phyloP scores from a whole-genome alignment of 2,888 invertebrate species.

The Ceraclea dissimilis region DNA sequence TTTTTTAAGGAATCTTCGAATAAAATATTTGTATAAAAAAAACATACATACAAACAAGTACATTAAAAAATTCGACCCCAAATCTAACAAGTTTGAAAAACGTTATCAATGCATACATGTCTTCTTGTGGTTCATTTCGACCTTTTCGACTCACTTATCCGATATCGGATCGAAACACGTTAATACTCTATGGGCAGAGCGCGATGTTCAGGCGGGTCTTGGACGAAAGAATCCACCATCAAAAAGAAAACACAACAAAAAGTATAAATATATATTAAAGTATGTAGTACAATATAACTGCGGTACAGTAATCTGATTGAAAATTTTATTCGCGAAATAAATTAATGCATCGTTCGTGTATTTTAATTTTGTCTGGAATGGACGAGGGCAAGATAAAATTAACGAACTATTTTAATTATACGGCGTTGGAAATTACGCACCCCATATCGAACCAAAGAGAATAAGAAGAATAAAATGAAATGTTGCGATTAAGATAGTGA shows the following conservation, averaged over 20 bases:
- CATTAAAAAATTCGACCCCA: too few species aligned
- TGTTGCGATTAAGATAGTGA: slow-evolving; percentile 6
- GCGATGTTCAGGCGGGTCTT: too few species aligned
- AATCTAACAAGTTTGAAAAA: too few species aligned
- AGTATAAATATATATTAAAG: not conserved
- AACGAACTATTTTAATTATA: slow-evolving; percentile 21
- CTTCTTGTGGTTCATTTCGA: not conserved
- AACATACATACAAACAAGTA: too few species aligned
- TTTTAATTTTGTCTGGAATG: not conserved
- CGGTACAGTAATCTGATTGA: not conserved
- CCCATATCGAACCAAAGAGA: slow-evolving; percentile 4
- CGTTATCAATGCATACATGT: too few species aligned
- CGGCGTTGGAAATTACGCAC: slow-evolving; percentile 9
- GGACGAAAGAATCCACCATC: not conserved
- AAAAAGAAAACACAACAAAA: not conserved
- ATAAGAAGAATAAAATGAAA: not conserved
- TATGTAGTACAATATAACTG: not conserved
- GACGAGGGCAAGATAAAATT: slow-evolving; percentile 13
- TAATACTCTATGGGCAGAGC: not conserved
- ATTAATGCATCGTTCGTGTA: not conserved
- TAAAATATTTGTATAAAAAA: too few species aligned
- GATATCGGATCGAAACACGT: not conserved
- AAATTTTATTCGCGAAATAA: slow-evolving; percentile 10
- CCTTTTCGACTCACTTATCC: not conserved
- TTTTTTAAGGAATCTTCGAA: too few species aligned